Conservation (phyloP, 2,888 invertebrate genomes). For the Drosophila mimica region DNA sequence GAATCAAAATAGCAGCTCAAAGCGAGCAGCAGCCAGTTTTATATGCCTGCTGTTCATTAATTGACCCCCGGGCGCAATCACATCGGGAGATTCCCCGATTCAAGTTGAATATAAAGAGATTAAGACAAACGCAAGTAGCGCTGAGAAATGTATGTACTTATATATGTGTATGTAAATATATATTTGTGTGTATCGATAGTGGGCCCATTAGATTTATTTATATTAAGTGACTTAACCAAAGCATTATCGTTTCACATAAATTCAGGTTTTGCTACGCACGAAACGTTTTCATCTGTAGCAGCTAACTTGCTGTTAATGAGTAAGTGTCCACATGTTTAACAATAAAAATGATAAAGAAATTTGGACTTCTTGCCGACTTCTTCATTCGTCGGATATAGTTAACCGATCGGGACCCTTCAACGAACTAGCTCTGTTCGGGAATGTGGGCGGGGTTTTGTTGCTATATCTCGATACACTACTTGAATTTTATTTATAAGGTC, state of each 20-base stretch:
- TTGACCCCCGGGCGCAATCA: slow-evolving; percentile 12
- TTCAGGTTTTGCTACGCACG: slow-evolving; percentile 1
- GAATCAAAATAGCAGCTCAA: slow-evolving; percentile 32
- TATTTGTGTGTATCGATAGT: neutral
- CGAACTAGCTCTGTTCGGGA: too few species aligned
- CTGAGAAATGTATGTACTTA: neutral
- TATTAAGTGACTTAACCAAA: slow-evolving; percentile 5
- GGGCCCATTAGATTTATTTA: neutral
- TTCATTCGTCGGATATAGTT: too few species aligned
- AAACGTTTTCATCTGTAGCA: neutral
- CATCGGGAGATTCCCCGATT: slow-evolving; percentile 61
- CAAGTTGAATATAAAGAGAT: slow-evolving; percentile 40
- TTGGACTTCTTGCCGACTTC: too few species aligned
- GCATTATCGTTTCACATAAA: neutral
- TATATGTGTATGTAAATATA: neutral
- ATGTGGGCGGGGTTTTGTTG: too few species aligned
- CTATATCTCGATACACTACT: too few species aligned
- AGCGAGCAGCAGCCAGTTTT: slow-evolving; percentile 10
- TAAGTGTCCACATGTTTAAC: too few species aligned
- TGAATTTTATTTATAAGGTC: too few species aligned
- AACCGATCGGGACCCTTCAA: too few species aligned
- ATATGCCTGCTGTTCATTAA: slow-evolving; percentile 35
- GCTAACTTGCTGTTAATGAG: too few species aligned
- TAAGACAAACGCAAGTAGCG: neutral
- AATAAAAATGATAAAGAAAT: too few species aligned